Evolutionary conservation across 2,113 vertebrate genomes (phyloP).

Genomic region (Centropus unirufus): DNA sequence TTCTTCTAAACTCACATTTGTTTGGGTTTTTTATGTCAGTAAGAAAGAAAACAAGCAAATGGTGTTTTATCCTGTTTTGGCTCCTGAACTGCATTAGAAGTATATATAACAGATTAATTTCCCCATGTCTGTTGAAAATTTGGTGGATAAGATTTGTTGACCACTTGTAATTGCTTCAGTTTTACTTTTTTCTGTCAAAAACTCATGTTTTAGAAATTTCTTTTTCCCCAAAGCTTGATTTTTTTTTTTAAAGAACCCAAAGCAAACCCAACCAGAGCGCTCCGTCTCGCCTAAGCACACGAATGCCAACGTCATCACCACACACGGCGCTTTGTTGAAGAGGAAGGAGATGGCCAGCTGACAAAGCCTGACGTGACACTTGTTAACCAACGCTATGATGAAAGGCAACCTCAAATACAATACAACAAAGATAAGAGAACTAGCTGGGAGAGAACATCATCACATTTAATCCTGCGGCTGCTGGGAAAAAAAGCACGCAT

Average conservation of each 20-base stretch:
- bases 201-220: background rate
- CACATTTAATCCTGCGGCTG: background rate
- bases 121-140: background rate
- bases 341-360: background rate
- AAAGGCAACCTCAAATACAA: background rate
- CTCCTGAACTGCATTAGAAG: background rate
- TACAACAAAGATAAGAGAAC: background rate
- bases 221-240: background rate
- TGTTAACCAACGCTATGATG: background rate
- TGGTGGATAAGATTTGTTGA: background rate
- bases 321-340: background rate
- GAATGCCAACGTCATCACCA: background rate
- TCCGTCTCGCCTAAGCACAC: background rate
- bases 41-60: constrained; percentile 28
- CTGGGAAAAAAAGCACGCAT: background rate
- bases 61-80: background rate
- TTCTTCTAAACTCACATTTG: background rate
- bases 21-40: background rate
- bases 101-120: background rate
- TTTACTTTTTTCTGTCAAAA: background rate
- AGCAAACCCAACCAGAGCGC: background rate
- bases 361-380: background rate
- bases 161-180: background rate
- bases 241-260: background rate
- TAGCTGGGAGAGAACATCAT: background rate